These are phyloP conservation scores for Leptura quadrifasciata DNA, from an alignment of 2,888 invertebrate species.

Conservation along the genomic window DNA sequence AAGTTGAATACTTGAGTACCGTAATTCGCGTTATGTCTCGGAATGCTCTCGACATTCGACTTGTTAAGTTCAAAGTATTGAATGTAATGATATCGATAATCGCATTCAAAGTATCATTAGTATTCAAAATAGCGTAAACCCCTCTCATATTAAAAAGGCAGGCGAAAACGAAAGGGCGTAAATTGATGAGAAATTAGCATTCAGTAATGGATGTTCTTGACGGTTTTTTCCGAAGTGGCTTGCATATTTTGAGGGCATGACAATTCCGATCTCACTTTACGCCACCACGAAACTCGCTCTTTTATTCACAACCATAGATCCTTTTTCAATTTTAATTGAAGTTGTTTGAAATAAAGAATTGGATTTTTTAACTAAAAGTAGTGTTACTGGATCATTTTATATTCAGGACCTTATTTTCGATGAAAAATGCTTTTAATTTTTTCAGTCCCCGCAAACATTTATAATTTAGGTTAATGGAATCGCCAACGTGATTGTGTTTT, in stretches of 20 bases:
- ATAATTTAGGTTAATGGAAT: slow-evolving; percentile 44
- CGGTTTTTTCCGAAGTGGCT: slow-evolving; percentile 56
- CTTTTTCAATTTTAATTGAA: slow-evolving; percentile 40
- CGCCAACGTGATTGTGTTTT: slow-evolving; percentile 40
- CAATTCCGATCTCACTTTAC: slow-evolving; percentile 43
- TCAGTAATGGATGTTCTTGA: slow-evolving; percentile 59
- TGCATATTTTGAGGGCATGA: slow-evolving; percentile 49
- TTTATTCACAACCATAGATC: slow-evolving; percentile 35
- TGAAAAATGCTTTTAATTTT: slow-evolving; percentile 59
- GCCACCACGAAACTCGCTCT: slow-evolving; percentile 25
- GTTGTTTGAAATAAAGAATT: slow-evolving; percentile 40
- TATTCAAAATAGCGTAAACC: slow-evolving; percentile 43
- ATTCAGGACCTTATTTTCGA: slow-evolving; percentile 56
- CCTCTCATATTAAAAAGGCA: slow-evolving; percentile 51
- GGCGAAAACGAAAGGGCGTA: slow-evolving; percentile 50
- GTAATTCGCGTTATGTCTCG: not conserved
- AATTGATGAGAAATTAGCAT: slow-evolving; percentile 60
- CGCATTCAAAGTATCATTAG: slow-evolving; percentile 35
- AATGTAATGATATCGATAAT: slow-evolving; percentile 37
- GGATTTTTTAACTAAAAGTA: slow-evolving; percentile 40
- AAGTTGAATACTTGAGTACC: not conserved
- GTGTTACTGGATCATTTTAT: slow-evolving; percentile 56
- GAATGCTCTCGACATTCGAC: not conserved
- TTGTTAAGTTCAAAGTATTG: slow-evolving; percentile 26
- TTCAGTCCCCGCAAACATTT: slow-evolving; percentile 23